Base-by-base conservation (phyloP, 2,888 invertebrate species). In the Erebia epiphron region DNA sequence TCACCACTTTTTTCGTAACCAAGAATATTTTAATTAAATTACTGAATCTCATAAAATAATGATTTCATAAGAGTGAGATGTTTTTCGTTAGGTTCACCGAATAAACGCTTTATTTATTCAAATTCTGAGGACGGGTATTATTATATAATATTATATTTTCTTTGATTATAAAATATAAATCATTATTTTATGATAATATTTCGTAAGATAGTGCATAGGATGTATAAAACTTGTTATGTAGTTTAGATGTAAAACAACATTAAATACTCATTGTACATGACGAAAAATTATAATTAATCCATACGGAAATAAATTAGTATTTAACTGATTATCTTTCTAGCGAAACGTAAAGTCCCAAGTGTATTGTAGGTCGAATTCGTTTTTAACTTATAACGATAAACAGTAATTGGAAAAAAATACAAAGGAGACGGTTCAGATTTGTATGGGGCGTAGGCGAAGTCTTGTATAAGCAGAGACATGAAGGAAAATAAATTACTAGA, bases 181-280 rank as follows among this genome's bases (percentile, higher is more conserved):
- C 68, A 68, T 65, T 71, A 62, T 66, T 16, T 52, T 9, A 50
- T n/a, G 14, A n/a, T 8, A 50, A 70, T 73, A 72, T 73, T n/a
- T 67, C 57, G 43, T 70, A 66, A 72, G 57, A 58, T 72, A 61
- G 75, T 62, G 11, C 46, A 7, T 74, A 74, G 66, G 67, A 54
- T 88, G 86, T 89, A 62, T 62, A 49, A 89, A 85, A 86, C 83
- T 84, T 87, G 88, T 89, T 90, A 89, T 88, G 88, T 89, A 88
- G 86, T 86, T 86, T 75, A 73, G 73, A 61, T 57, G 43, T 66
- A 66, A 70, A 73, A 62, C 61, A 66, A 70, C 68, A 63, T 52
- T 56, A 41, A 74, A 71, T 73, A 69, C 68, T 73, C 70, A 66
- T 56, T 73, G 65, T 66, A 70, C 35, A 66, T 58, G 50, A 57